phyloP scores from a whole-genome alignment of 2,888 invertebrate species.

The Dasysyrphus tricinctus region DNA sequence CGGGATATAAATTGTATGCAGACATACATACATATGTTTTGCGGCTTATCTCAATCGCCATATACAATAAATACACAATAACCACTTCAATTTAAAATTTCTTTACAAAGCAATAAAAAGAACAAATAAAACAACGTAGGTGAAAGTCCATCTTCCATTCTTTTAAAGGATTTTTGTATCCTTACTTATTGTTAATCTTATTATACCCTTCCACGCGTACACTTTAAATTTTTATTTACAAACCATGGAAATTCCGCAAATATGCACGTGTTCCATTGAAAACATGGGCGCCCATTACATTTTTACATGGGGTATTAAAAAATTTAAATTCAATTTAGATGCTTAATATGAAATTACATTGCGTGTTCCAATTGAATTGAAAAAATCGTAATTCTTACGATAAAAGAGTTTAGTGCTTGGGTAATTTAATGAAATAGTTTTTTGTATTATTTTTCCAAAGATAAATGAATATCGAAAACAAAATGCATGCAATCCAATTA shows the following conservation, averaged over 20 bases:
- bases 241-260: conserved; percentile 33
- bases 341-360: no score
- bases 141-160: conserved; percentile 2
- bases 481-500: no score
- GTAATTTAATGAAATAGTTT: no score
- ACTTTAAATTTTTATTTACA: conserved; percentile 31
- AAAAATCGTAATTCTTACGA: no score
- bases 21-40: conserved; percentile 4
- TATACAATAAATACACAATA: conserved; percentile 1
- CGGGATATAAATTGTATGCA: conserved; percentile 2
- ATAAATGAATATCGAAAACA: no score
- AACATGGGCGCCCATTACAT: not conserved
- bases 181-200: conserved; percentile 18
- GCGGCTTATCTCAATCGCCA: conserved; percentile 25
- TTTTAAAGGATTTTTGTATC: conserved; percentile 3
- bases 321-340: not conserved
- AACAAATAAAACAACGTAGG: conserved; percentile 6
- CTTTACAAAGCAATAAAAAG: conserved; percentile 28
- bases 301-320: not conserved
- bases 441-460: no score
- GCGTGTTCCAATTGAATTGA: no score
- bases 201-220: conserved; percentile 22
- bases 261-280: conserved; percentile 19
- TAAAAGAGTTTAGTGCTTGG: no score
- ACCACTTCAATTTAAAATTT: conserved; percentile 42